Evolutionary conservation across 2,888 invertebrate genomes (phyloP).

Genomic region (Dasypogon diadema): DNA sequence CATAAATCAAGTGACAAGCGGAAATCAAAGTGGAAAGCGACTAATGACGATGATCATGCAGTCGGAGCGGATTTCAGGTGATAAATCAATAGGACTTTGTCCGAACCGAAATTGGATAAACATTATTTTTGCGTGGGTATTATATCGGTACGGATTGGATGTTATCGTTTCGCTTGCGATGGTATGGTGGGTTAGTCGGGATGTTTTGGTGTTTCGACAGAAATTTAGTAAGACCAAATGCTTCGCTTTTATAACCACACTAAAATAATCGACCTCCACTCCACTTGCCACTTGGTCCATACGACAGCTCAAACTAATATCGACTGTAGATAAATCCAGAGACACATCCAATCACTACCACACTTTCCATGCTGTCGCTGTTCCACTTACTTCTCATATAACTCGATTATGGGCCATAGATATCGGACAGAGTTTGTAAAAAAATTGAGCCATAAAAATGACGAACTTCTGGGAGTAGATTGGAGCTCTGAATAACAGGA

Average conservation of each 20-base stretch:
- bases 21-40: slow-evolving; percentile 49
- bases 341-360: background rate
- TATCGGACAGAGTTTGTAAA: background rate
- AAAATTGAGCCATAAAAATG: slow-evolving; percentile 44
- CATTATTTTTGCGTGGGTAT: slow-evolving; percentile 45
- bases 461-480: slow-evolving; percentile 35
- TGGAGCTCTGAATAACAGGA: slow-evolving; percentile 1
- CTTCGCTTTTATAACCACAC: too few species aligned
- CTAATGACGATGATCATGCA: slow-evolving; percentile 51
- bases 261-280: too few species aligned
- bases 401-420: slow-evolving; percentile 36
- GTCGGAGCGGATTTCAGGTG: slow-evolving; percentile 46
- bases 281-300: too few species aligned
- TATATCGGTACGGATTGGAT: slow-evolving; percentile 15
- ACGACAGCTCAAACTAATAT: slow-evolving; percentile 25
- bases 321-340: background rate
- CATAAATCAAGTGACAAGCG: slow-evolving; percentile 49
- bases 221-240: background rate
- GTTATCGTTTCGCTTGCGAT: background rate
- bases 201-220: background rate
- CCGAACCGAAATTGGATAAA: slow-evolving; percentile 46
- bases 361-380: background rate
- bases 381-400: background rate
- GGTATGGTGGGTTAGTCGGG: background rate
- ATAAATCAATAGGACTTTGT: slow-evolving; percentile 48